phyloP scores from a whole-genome alignment of 2,113 vertebrate genomes.

The Dendrocopos noguchii region DNA sequence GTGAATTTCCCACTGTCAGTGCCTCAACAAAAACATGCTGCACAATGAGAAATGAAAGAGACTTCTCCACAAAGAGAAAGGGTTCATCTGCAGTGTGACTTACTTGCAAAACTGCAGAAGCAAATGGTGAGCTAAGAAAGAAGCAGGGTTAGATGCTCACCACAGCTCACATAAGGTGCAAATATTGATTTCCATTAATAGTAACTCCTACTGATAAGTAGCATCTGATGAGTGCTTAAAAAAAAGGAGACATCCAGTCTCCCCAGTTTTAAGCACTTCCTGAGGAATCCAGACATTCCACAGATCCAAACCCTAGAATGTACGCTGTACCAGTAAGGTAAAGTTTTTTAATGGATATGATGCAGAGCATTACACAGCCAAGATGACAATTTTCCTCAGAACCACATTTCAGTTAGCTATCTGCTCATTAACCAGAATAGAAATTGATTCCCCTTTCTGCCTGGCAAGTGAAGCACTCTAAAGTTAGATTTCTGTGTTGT shows the following conservation, averaged over 20 bases:
- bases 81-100: not conserved
- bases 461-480: not conserved
- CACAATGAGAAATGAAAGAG: not conserved
- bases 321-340: accelerated
- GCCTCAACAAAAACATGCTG: not conserved
- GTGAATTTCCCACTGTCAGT: not conserved
- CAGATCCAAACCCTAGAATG: not conserved
- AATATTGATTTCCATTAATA: not conserved
- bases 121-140: not conserved
- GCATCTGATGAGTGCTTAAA: not conserved
- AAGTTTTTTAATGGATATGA: not conserved
- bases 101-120: not conserved
- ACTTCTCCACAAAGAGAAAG: not conserved
- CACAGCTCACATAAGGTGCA: not conserved
- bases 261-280: not conserved
- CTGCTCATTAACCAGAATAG: not conserved
- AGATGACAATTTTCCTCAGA: not conserved
- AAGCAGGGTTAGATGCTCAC: not conserved
- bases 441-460: not conserved
- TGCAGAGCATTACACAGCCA: not conserved
- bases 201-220: not conserved
- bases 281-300: not conserved
- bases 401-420: not conserved
- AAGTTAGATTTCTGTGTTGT: not conserved
- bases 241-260: not conserved